phyloP scores from a whole-genome alignment of 1,140 invertebrate species.

The Brachionus rotundiformis region DNA sequence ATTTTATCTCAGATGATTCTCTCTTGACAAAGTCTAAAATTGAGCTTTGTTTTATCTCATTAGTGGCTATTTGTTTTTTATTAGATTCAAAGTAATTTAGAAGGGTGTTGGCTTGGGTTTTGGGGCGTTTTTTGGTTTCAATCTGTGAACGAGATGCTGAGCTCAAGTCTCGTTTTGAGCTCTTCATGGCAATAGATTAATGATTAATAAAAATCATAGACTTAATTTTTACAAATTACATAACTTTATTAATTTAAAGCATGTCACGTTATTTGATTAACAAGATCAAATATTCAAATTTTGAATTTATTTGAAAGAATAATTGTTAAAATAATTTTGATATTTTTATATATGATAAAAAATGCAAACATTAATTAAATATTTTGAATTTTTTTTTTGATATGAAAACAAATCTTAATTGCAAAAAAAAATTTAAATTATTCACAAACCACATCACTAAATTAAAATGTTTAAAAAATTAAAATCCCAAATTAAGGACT shows the following conservation, averaged over 20 bases:
- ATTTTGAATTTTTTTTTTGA: background rate
- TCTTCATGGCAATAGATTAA: background rate
- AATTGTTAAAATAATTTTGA: constrained; percentile 22
- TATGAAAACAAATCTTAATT: constrained; percentile 15
- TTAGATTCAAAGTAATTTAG: constrained; percentile 28
- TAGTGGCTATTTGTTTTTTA: background rate
- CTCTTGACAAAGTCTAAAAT: constrained; percentile 14
- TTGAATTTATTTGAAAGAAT: background rate
- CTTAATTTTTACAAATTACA: background rate
- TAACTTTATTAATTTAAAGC: background rate
- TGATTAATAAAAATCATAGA: background rate
- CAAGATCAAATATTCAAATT: too few species aligned
- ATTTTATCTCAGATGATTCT: background rate
- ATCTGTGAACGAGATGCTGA: background rate
- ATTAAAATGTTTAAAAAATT: constrained; percentile 44
- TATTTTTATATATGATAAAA: constrained; percentile 12
- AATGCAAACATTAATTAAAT: constrained; percentile 10
- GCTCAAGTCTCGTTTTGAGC: background rate
- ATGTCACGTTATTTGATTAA: background rate
- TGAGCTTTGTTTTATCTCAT: background rate
- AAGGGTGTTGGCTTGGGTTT: constrained; percentile 29
- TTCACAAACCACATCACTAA: background rate
- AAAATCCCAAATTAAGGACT: constrained; percentile 30
- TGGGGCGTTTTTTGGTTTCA: background rate
- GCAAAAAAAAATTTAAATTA: constrained; percentile 20